Conservation (phyloP, 1,140 invertebrate genomes). For the Pentalonia nigronervosa region DNA sequence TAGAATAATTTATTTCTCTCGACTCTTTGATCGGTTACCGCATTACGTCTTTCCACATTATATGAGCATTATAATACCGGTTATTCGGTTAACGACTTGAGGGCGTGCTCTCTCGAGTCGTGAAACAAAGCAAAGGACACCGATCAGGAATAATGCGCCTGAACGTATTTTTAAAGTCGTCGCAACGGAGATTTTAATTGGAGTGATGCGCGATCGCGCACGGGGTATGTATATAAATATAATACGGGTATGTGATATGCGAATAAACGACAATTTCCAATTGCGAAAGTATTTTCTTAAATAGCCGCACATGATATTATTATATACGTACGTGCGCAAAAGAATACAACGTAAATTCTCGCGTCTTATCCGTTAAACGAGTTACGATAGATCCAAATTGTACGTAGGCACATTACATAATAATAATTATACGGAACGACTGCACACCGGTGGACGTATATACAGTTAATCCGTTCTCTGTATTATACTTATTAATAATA, state of each 20-base stretch:
- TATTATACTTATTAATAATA: not conserved
- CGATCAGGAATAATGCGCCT: not conserved
- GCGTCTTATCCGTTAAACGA: not conserved
- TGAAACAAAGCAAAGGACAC: constrained; percentile 30
- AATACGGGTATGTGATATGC: not conserved
- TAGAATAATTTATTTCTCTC: not conserved
- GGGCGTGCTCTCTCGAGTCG: constrained; percentile 21
- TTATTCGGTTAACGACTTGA: constrained; percentile 12
- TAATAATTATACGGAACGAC: not conserved
- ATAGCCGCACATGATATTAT: not conserved
- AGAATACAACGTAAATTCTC: not conserved
- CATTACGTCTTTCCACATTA: not conserved
- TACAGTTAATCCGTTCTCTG: too few relatives aligned
- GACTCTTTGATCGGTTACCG: constrained; percentile 23
- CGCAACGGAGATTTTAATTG: constrained; percentile 12
- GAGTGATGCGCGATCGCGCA: constrained; percentile 3
- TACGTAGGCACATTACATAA: not conserved
- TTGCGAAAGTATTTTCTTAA: not conserved
- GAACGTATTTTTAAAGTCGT: not conserved
- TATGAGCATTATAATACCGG: constrained; percentile 39
- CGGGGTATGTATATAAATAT: not conserved
- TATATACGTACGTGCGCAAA: not conserved
- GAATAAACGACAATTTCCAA: not conserved
- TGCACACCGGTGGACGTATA: too few relatives aligned
- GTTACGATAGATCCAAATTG: not conserved